Base-by-base conservation (phyloP, 1,140 invertebrate species). In the Cryptotermes secundus region DNA sequence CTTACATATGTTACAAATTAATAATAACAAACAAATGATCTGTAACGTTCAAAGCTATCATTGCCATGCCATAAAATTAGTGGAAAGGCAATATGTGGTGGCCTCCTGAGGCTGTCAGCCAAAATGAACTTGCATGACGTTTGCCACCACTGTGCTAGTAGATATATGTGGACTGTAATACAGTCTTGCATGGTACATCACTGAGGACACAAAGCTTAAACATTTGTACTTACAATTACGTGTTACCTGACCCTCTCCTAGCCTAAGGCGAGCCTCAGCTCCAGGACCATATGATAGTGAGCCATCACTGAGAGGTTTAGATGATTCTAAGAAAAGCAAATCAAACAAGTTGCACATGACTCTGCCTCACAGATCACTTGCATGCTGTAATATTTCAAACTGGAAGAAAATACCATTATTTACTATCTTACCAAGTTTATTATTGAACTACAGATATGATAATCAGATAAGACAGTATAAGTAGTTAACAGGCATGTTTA, bases 251-350 rank as follows among this genome's bases (percentile, higher is more conserved):
- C 91, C 91, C 86, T 93, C 92, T 81, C 90, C 90, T 59, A 92
- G 87, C 83, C 92, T 88, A 26, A 94, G 88, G 84, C 91, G 92
- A 10, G 92, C 92, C 87, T 94, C 93, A 16, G 90, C 90, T 22
- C 90, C 90, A 31, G 89, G 86, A 16, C 91, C 90, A 87, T 92
- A 80, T 42, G 36, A 26, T n/a, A 49, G 24, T 26, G 34, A 31
- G 34, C 34, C 53, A 6, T 10, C 82, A 83, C 34, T n/a, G 35
- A n/a, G 9, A 22, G 42, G 34, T 49, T 53, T 65, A 19, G 26
- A n/a, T n/a, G 42, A 83, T 26, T 14, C 82, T 83, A 42, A 35
- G 34, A 83, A 53, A 53, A 53, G 22, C 6, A 83, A 83, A 83
- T 22, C 38, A 83, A 83, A 65, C 16, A 83, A 83, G 36, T 16